Conservation (phyloP, 2,113 vertebrate genomes). For the Periophthalmus modestus region DNA sequence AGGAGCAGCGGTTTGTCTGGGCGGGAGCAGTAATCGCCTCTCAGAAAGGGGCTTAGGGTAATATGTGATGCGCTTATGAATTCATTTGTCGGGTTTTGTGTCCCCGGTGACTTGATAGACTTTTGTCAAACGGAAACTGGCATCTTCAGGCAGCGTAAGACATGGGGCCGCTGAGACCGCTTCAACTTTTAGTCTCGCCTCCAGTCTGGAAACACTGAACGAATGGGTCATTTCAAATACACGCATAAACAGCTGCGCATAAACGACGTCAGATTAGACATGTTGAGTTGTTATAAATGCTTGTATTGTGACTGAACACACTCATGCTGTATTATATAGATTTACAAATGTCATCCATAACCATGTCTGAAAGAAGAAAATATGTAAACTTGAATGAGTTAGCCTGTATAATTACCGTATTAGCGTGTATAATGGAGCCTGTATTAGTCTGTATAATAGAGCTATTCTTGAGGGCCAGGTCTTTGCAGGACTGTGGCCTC, state of each 20-base stretch:
- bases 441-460: too few relatives aligned
- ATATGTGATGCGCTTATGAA: constrained; percentile 69
- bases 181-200: constrained; percentile 18
- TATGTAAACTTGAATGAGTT: too few relatives aligned
- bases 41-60: constrained; percentile 70
- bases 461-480: too few relatives aligned
- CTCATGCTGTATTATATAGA: too few relatives aligned
- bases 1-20: constrained; percentile 50
- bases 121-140: constrained; percentile 65
- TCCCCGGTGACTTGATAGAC: constrained; percentile 64
- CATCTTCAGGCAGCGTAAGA: constrained; percentile 34
- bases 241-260: not conserved
- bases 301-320: not conserved
- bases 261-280: not conserved
- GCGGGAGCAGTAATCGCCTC: constrained; percentile 60
- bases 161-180: constrained; percentile 15
- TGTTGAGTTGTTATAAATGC: not conserved
- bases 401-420: too few relatives aligned
- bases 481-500: too few relatives aligned
- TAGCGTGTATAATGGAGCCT: too few relatives aligned
- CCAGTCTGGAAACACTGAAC: constrained; percentile 21
- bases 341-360: too few relatives aligned
- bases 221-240: constrained; percentile 10
- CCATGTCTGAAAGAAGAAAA: too few relatives aligned
- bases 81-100: constrained; percentile 70